These are phyloP conservation scores for Melolontha melolontha DNA, from an alignment of 2,888 invertebrate genomes.

Conservation along the genomic window DNA sequence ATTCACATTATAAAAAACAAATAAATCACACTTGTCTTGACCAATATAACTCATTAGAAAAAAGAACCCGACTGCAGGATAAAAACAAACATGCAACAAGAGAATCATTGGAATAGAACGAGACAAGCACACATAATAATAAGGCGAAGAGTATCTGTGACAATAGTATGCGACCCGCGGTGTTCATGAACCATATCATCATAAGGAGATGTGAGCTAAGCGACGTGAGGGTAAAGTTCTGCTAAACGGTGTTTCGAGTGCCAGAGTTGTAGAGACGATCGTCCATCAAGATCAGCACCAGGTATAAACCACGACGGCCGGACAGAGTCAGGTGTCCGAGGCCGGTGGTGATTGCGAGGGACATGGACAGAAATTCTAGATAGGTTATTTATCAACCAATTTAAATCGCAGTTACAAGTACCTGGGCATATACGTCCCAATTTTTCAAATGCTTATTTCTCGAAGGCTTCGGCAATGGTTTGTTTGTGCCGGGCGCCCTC, in stretches of 20 bases:
- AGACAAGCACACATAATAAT: too few relatives aligned
- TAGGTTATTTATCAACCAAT: conserved; percentile 55
- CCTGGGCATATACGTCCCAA: conserved; percentile 57
- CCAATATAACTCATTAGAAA: conserved; percentile 21
- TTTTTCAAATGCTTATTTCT: conserved; percentile 59
- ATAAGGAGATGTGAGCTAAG: conserved; percentile 1
- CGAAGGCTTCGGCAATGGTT: conserved; percentile 20
- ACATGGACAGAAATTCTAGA: conserved; percentile 50
- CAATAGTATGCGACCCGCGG: background rate
- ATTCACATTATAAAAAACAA: conserved; percentile 3
- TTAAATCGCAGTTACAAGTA: conserved; percentile 54
- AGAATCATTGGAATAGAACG: too few relatives aligned
- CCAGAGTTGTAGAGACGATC: conserved; percentile 49
- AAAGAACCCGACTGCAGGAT: background rate
- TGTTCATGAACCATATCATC: conserved; percentile 27
- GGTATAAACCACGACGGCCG: conserved; percentile 36
- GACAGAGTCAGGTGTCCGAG: conserved; percentile 51
- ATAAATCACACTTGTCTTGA: conserved; percentile 18
- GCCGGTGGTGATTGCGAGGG: conserved; percentile 49
- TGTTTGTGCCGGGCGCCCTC: too few relatives aligned
- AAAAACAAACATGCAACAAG: conserved; percentile 19
- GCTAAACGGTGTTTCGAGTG: conserved; percentile 50
- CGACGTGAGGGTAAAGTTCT: conserved; percentile 33
- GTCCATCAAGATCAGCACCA: conserved; percentile 51
- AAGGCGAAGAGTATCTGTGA: too few relatives aligned